Conservation (phyloP, 2,797 vertebrate species). For the Morus bassanus region DNA sequence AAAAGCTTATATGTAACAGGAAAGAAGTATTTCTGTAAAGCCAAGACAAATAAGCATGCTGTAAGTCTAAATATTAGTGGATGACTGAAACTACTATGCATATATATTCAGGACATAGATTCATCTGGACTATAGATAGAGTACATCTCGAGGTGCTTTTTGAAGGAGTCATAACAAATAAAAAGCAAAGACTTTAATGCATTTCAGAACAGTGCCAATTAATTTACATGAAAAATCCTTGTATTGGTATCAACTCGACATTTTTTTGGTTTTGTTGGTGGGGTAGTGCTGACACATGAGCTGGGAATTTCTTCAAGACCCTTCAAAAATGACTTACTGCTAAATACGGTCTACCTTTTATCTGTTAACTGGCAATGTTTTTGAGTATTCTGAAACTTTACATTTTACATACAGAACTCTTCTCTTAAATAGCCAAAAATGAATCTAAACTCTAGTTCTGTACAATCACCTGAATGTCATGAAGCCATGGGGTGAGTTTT, state of each 20-base stretch:
- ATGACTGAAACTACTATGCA: slow-evolving; percentile 42
- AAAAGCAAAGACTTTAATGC: background rate
- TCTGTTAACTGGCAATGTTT: background rate
- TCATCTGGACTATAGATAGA: slow-evolving; percentile 24
- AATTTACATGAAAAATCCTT: background rate
- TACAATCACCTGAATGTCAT: background rate
- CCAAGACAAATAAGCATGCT: slow-evolving; percentile 75
- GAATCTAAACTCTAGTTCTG: background rate
- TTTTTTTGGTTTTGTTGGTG: slow-evolving; percentile 40
- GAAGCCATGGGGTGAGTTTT: background rate
- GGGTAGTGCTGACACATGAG: background rate
- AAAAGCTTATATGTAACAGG: slow-evolving; percentile 72
- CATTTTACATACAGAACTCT: background rate
- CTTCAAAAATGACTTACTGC: background rate
- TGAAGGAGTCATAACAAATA: slow-evolving; percentile 31
- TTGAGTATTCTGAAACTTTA: background rate
- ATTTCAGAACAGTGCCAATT: background rate
- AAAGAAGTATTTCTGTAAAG: slow-evolving; percentile 70
- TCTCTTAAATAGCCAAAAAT: background rate
- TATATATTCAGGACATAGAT: slow-evolving; percentile 37
- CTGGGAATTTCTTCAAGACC: background rate
- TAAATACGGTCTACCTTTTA: background rate
- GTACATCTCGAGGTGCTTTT: slow-evolving; percentile 73
- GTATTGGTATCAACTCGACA: slow-evolving; percentile 61
- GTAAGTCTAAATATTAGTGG: slow-evolving; percentile 76